Conservation (phyloP, 2,113 vertebrate species). For the Xenus cinereus region DNA sequence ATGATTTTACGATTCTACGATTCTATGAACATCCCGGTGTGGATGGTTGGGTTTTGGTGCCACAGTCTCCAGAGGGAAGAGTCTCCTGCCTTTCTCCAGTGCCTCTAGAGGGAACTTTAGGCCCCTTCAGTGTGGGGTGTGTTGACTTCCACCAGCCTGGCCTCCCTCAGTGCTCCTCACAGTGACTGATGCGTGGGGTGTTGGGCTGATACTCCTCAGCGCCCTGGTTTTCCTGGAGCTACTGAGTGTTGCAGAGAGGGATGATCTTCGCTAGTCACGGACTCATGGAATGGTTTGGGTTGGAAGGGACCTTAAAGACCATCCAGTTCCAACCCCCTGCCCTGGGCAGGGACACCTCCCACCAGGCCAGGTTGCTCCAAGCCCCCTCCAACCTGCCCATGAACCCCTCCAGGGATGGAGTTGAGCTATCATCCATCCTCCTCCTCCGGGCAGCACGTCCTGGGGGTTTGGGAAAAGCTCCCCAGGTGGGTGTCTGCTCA, state of each 20-base stretch:
- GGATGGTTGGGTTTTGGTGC: not conserved
- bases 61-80: not conserved
- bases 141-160: not conserved
- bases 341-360: no score
- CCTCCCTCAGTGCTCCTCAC: not conserved
- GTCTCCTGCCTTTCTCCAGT: not conserved
- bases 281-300: no score
- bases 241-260: not conserved
- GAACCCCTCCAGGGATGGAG: no score
- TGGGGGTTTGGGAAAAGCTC: not conserved
- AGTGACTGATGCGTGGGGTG: not conserved
- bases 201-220: not conserved
- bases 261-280: not conserved
- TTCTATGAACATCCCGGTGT: accelerated
- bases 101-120: not conserved
- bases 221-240: not conserved
- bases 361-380: no score
- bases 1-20: not conserved
- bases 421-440: not conserved
- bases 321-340: no score
- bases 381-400: no score
- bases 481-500: not conserved
- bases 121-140: accelerated
- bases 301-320: no score
- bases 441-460: not conserved